Percentiles rank a stretch among this genome's conserved stretches.
Evolutionary conservation across 2,888 invertebrate species (phyloP).

Genomic region (Amiota mariae): DNA sequence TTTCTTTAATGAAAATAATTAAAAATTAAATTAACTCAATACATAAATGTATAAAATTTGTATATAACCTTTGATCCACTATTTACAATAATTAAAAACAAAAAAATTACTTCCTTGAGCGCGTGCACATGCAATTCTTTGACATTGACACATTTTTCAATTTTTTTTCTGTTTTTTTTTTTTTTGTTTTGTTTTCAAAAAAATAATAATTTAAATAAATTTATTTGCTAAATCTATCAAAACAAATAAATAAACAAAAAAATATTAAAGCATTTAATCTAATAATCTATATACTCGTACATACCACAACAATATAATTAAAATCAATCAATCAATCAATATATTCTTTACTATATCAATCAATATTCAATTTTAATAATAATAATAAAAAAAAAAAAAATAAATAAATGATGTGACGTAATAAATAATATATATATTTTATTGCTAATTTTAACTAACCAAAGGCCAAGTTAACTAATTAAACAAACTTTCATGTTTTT

Average conservation of each 20-base stretch:
- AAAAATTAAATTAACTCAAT: conserved; percentile 27
- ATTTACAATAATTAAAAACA: not conserved
- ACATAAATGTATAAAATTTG: conserved; percentile 38
- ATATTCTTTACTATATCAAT: conserved; percentile 38
- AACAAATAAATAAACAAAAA: conserved; percentile 31
- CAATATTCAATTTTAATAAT: conserved; percentile 50
- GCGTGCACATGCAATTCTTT: conserved; percentile 28
- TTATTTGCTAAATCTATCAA: conserved; percentile 37
- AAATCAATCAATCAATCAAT: conserved; percentile 39
- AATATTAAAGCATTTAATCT: conserved; percentile 37
- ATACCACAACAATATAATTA: conserved; percentile 24
- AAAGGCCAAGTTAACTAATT: conserved; percentile 74
- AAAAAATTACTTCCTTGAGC: not conserved
- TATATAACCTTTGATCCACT: conserved; percentile 59
- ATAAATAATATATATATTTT: conserved; percentile 45
- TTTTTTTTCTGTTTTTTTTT: not conserved
- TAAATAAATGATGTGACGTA: conserved; percentile 60
- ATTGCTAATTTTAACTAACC: conserved; percentile 73
- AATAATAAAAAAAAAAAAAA: too few relatives aligned
- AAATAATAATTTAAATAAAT: conserved; percentile 7
- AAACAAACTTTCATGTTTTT: conserved; percentile 58
- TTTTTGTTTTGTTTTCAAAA: not conserved
- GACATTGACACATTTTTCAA: not conserved
- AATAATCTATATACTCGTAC: conserved; percentile 46
- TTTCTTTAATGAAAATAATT: too few relatives aligned